Evolutionary conservation across 2,888 invertebrate species (phyloP), one percentile per base, ranked within the genome.

Genomic region (Oxytorus armatus): DNA sequence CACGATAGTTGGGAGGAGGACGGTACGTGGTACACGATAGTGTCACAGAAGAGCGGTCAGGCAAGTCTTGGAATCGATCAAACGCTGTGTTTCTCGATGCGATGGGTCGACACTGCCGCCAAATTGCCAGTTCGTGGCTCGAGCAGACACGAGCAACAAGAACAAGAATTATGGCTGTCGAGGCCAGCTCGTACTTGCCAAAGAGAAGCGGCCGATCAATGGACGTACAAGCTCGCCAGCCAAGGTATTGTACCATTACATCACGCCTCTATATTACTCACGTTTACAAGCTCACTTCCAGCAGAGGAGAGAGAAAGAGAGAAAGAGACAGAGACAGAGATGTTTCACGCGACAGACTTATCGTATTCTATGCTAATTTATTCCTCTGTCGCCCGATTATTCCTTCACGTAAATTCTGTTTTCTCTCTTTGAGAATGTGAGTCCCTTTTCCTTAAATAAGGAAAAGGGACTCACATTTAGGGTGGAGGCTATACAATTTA

Each of bases 1-100:
- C 95, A 96, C 89, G 96, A 96, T 59, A 94, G 94, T 88, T 96
- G 96, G 96, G 92, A 93, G 83, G 95, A 95, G 82, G 94, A 94
- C 53, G 93, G 93, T 23, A 93, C 94, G 8, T 94, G 95, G 83
- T 95, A 94, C 91, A 93, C 96, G 85, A 94, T 96, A 81, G 95
- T 95, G n/a, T 95, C 95, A 3, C 94, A 83, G 53, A 88, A 85
- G 75, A 89, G 86, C 68, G 82, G 84, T 23, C 87, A 89, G 29
- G 80, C 70, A 33, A 74, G 81, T 7, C 36, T 76, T 4, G 88
- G 84, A 29, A 81, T 82, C 21, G 86, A 85, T 25, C 86, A 89
- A 81, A 90, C 89, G 8, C 86, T 88, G 82, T 92, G 92, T 82
- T 89, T 91, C 75, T 88, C 92, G 10, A 90, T 92, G 90, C 88